Base-by-base conservation (phyloP, 2,888 invertebrate species). In the Ophion ventricosus region DNA sequence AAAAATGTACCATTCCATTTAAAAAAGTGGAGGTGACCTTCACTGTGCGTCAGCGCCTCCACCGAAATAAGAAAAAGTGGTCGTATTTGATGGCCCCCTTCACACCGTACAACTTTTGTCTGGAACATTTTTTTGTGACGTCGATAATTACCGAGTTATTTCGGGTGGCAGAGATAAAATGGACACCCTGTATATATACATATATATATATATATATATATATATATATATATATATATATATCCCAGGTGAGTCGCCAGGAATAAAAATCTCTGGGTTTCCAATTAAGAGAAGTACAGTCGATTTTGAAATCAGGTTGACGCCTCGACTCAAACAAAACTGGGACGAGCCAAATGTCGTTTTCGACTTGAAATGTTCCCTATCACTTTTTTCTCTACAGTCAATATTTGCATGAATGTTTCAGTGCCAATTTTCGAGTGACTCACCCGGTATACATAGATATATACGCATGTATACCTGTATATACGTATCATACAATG, bases 141-240 rank as follows among this genome's bases (percentile, higher is more conserved):
- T n/a, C n/a, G n/a, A n/a, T n/a, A n/a, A n/a, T n/a, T n/a, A n/a
- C n/a, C n/a, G n/a, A n/a, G n/a, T n/a, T n/a, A n/a, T n/a, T n/a
- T n/a, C n/a, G n/a, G n/a, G n/a, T n/a, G n/a, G n/a, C n/a, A n/a
- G n/a, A n/a, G n/a, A n/a, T n/a, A n/a, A n/a, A n/a, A n/a, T n/a
- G n/a, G n/a, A n/a, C n/a, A n/a, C n/a, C n/a, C n/a, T n/a, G n/a
- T n/a, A n/a, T n/a, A n/a, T n/a, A n/a, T n/a, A n/a, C n/a, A n/a
- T n/a, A n/a, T n/a, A n/a, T n/a, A n/a, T n/a, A n/a, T n/a, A n/a
- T n/a, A n/a, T n/a, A n/a, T n/a, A n/a, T 87, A 84, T 83, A 83
- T 88, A 87, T 86, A 85, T 87, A 88, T 81, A 88, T 83, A 80
- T 77, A 26, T 35, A 40, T n/a, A 25, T 73, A 43, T 26, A n/a